Evolutionary conservation across 2,797 vertebrate species (phyloP).

Genomic region (Sebastes baramenuke): DNA sequence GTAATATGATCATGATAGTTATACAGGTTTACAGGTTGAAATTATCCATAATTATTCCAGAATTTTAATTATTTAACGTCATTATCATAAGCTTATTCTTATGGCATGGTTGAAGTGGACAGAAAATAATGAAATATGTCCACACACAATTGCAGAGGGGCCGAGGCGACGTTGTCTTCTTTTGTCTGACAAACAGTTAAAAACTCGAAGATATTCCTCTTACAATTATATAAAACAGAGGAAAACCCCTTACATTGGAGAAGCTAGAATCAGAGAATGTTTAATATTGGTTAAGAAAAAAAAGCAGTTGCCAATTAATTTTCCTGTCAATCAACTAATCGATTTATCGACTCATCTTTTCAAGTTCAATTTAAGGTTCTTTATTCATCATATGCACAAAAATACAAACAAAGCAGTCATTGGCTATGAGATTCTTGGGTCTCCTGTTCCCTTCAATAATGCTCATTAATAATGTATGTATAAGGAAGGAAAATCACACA

Average conservation of each 20-base stretch:
- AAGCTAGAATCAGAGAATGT: not conserved
- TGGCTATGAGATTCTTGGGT: fast-evolving
- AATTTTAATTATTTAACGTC: not conserved
- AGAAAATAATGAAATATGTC: not conserved
- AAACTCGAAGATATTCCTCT: not conserved
- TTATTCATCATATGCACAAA: too few species aligned
- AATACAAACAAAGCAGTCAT: too few species aligned
- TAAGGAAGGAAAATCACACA: too few species aligned
- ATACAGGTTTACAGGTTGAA: not conserved
- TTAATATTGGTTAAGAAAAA: not conserved
- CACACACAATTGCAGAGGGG: not conserved
- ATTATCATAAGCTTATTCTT: not conserved
- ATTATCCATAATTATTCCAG: not conserved
- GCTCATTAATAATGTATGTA: too few species aligned
- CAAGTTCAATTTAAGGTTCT: too few species aligned
- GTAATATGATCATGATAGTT: not conserved
- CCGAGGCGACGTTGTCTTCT: not conserved
- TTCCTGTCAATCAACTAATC: not conserved
- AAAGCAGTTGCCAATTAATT: not conserved
- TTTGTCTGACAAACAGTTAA: not conserved
- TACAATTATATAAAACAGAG: not conserved
- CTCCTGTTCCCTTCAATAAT: too few species aligned
- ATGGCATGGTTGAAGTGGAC: not conserved
- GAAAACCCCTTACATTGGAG: not conserved
- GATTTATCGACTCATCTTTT: too few species aligned